A percentile compares a stretch with the other conserved stretches of the same genome.
phyloP scores from a whole-genome alignment of 2,113 vertebrate species.

The Erythrocebus patas region DNA sequence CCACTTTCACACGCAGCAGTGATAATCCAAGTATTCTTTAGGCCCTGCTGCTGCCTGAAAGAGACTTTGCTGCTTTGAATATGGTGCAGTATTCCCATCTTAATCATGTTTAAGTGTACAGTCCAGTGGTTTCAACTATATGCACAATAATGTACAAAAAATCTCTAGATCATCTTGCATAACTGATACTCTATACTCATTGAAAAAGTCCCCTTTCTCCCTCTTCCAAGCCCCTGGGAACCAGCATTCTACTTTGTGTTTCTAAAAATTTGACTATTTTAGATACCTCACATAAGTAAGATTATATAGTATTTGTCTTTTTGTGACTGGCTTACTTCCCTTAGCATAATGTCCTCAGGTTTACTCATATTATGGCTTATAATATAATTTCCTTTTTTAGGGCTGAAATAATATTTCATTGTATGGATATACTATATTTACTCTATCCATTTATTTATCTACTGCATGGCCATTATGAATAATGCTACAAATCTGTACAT shows the following conservation, averaged over 20 bases:
- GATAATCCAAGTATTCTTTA: not conserved
- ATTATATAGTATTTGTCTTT: not conserved
- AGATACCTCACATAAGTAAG: not conserved
- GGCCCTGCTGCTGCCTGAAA: not conserved
- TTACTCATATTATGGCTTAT: not conserved
- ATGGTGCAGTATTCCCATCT: not conserved
- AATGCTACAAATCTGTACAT: not conserved
- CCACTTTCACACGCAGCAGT: not conserved
- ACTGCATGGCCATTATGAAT: not conserved
- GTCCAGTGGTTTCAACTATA: not conserved
- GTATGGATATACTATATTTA: not conserved
- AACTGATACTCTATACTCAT: not conserved
- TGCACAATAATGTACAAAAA: not conserved
- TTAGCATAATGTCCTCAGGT: not conserved
- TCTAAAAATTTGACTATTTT: not conserved
- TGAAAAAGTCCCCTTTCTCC: rapidly evolving
- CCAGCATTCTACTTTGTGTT: not conserved
- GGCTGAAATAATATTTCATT: not conserved
- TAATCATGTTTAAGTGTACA: not conserved
- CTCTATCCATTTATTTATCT: not conserved
- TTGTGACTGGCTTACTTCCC: not conserved
- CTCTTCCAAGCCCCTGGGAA: not conserved
- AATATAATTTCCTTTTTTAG: not conserved
- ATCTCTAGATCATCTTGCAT: not conserved
- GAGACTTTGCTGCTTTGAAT: not conserved